Base-by-base conservation (phyloP, 2,888 invertebrate species). In the Morinoia aosen region DNA sequence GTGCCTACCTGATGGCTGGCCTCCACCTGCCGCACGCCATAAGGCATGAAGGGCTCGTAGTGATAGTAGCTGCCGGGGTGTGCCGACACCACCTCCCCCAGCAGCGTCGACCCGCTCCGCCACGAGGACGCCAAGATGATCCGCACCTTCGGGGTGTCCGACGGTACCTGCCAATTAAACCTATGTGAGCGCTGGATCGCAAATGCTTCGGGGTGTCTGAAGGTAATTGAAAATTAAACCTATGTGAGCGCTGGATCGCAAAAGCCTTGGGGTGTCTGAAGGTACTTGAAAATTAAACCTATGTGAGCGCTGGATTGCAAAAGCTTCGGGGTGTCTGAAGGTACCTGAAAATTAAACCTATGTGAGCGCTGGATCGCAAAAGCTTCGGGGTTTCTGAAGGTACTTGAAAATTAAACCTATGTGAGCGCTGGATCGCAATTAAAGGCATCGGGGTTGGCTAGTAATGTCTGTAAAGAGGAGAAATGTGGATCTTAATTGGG, bases 61-160 rank as follows among this genome's bases (percentile, higher is more conserved):
- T 96, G 96, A 88, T 96, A 96, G 88, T 95, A 96, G 58, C 58
- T 95, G 33, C 96, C 96, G 12, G 96, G 96, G 91, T 96, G 95
- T 4, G 96, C 95, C 0, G 96, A 96, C 93, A 96, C 58, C n/a
- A 96, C 94, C 94, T 96, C 96, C 48, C 95, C 96, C 48, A 96
- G 95, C 57, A 96, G 93, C 8, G 96, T 96, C 2, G 96, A 96
- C 0, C 96, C 96, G 61, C 96, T 96, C 16, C 96, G 96, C 96
- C 96, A 96, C 5, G 96, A 96, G n/a, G 96, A 96, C 16, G 96
- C 95, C 88, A 96, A 95, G 58, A 96, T 64, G 56, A 96, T 95
- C 11, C 96, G 90, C 64, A 95, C 95, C 3, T 95, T 95, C 2
- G 96, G 95, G 5, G 96, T 96, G 40, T 76, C 91, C 40, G 95